Evolutionary conservation across 2,888 invertebrate species (phyloP).

Genomic region (Microctonus brassicae): DNA sequence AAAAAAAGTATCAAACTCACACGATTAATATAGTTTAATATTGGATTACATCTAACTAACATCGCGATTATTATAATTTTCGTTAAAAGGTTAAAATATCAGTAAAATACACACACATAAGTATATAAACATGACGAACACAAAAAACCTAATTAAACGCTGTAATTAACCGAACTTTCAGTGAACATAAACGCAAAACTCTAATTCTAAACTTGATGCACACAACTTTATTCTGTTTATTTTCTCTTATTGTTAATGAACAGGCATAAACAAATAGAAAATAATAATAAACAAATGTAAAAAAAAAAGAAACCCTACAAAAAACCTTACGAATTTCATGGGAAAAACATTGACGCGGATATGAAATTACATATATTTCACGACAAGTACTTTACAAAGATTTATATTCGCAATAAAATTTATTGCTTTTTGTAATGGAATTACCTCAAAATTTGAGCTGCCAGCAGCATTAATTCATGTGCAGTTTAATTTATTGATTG

Average conservation of each 20-base stretch:
- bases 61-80: constrained; percentile 14
- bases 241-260: background rate
- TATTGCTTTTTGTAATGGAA: background rate
- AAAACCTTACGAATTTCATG: background rate
- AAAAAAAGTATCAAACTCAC: constrained; percentile 29
- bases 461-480: constrained; percentile 42
- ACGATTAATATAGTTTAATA: background rate
- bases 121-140: background rate
- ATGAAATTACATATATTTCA: background rate
- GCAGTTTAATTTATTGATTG: background rate
- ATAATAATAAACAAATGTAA: background rate
- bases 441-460: constrained; percentile 31
- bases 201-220: constrained; percentile 13
- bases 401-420: background rate
- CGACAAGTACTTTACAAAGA: background rate
- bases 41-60: background rate
- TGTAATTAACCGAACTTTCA: background rate
- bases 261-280: background rate
- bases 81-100: background rate
- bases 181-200: background rate
- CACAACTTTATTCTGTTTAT: constrained; percentile 28
- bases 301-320: background rate
- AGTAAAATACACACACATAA: constrained; percentile 4
- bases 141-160: constrained; percentile 23
- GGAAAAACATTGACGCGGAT: background rate